These are phyloP conservation scores for Lerista edwardsae DNA, from an alignment of 2,797 vertebrate species.

Conservation along the genomic window DNA sequence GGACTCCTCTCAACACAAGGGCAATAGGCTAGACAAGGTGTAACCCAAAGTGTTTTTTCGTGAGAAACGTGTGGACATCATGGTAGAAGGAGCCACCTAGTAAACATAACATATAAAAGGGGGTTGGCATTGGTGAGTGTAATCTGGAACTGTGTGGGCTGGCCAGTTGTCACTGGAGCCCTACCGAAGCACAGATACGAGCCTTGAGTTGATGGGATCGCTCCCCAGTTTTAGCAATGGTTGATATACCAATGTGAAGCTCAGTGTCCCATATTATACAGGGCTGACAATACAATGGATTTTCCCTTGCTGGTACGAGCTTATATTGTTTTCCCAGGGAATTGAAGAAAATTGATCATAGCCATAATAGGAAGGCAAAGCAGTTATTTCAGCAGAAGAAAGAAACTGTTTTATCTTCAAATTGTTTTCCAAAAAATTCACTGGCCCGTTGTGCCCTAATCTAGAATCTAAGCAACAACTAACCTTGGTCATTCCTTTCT, in stretches of 20 bases:
- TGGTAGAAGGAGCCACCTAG: neutral
- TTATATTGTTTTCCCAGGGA: neutral
- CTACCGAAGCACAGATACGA: neutral
- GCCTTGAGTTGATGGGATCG: neutral
- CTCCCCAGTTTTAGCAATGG: neutral
- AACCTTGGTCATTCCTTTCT: neutral
- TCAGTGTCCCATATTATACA: neutral
- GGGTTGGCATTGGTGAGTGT: neutral
- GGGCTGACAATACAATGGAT: neutral
- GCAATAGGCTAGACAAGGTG: neutral
- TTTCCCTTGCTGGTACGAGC: neutral
- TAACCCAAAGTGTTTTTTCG: neutral
- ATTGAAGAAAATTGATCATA: neutral
- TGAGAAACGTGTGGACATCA: neutral
- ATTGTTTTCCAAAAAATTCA: neutral
- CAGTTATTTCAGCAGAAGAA: neutral
- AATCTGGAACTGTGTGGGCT: neutral
- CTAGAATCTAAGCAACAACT: conserved; percentile 5
- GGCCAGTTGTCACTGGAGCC: neutral
- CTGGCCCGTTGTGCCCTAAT: neutral
- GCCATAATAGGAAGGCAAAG: neutral
- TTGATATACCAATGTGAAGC: neutral
- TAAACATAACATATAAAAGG: too few species aligned
- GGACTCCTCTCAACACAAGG: neutral
- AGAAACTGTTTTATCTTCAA: neutral